Evolutionary conservation across 2,797 vertebrate species (phyloP), one percentile per base, ranked within the genome.

Genomic region (Peromyscus eremicus): DNA sequence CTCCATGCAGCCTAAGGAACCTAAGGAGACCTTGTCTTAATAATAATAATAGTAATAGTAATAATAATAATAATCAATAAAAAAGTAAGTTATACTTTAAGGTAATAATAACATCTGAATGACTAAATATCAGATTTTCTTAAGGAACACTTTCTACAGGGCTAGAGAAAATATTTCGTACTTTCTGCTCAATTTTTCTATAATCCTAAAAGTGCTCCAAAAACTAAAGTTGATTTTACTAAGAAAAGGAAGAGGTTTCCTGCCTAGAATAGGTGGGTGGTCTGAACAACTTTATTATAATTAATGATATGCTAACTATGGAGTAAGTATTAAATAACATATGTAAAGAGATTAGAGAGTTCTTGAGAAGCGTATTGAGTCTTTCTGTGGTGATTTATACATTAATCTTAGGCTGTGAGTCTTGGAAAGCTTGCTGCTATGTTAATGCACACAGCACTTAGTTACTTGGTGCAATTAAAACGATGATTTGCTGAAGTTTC

Each of bases 221-320:
- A 95, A 97, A 49, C n/a, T 82, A 64, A 92, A 52, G 68, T 43
- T 4, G 82, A 27, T 91, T 83, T 90, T 82, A 90, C 62, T 66
- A 94, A 92, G 73, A 21, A 84, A 52, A 75, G 11, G 21, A 29
- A 55, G 2, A 81, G 52, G 11, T 80, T 87, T 70, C 43, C 81
- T 92, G 12, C 46, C 3, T 79, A 16, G 60, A 93, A 52, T 73
- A 92, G 34, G 55, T 90, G 29, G 49, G 62, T 86, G n/a, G n/a
- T 91, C 84, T 64, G 73, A 90, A 93, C 23, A 83, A 52, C 93
- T 94, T 92, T 80, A 95, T 90, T 96, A 94, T 73, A 60, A 94
- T 93, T 94, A 96, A 95, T 94, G 96, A 79, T 70, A 93, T 19
- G 16, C 85, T 95, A 77, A 88, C 49, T 62, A 77, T 82, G 91